Evolutionary conservation across 2,797 vertebrate species (phyloP).

Genomic region (Lemur catta): DNA sequence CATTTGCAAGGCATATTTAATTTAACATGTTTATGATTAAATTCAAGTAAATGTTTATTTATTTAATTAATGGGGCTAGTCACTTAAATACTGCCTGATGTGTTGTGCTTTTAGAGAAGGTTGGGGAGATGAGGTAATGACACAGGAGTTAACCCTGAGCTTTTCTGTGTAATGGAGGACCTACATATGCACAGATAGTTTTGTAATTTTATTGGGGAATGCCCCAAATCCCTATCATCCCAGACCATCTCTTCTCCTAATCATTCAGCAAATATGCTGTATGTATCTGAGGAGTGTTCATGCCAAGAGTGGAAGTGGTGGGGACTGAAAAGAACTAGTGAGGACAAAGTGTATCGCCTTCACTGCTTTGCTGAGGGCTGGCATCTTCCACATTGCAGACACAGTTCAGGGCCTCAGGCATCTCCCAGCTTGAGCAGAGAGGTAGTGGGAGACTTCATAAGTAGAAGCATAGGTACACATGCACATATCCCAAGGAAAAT

Average conservation of each 20-base stretch:
- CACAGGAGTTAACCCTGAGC: neutral
- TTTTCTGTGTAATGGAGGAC: neutral
- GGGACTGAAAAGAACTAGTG: neutral
- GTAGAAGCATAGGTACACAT: neutral
- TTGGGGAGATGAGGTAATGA: neutral
- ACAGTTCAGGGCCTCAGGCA: neutral
- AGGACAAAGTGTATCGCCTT: neutral
- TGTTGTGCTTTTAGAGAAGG: neutral
- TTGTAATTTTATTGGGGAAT: neutral
- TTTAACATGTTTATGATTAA: neutral
- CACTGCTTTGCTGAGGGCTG: neutral
- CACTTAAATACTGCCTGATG: neutral
- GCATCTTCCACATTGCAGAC: neutral
- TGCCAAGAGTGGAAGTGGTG: neutral
- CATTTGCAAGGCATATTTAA: neutral
- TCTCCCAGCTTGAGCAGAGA: neutral
- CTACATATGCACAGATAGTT: neutral
- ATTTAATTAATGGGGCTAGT: neutral
- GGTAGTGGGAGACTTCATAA: neutral
- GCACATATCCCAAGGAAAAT: neutral
- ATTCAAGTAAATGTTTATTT: neutral
- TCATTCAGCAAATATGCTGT: neutral
- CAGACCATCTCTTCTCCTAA: neutral
- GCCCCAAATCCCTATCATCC: neutral
- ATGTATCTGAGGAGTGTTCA: neutral